Conservation (phyloP, 2,888 invertebrate species). For the Callimorpha dominula region DNA sequence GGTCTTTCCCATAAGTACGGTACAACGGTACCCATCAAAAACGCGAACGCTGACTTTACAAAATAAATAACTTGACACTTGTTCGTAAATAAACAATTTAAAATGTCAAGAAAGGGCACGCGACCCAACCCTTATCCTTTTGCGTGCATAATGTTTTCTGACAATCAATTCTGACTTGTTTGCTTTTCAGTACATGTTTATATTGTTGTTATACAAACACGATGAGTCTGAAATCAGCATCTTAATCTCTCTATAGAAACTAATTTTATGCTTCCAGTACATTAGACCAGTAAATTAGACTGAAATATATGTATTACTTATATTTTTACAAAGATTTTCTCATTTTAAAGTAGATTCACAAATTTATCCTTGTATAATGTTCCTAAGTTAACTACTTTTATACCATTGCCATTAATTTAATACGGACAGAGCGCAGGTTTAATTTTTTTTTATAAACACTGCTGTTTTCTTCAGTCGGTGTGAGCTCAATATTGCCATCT, state of each 20-base stretch:
- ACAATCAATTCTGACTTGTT: constrained; percentile 79
- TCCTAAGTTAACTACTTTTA: no score
- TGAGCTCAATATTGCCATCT: no score
- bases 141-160: constrained; percentile 81
- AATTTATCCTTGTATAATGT: no score
- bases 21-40: constrained; percentile 31
- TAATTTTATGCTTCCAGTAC: not conserved
- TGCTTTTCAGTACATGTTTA: constrained; percentile 59
- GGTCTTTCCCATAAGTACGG: constrained; percentile 8
- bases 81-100: constrained; percentile 86
- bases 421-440: no score
- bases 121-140: constrained; percentile 76
- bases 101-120: constrained; percentile 85
- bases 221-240: not conserved
- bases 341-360: no score
- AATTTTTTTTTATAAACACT: no score
- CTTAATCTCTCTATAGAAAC: not conserved
- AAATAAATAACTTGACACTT: constrained; percentile 85
- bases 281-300: no score
- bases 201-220: constrained; percentile 5
- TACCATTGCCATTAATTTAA: no score
- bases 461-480: no score
- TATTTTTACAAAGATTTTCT: no score
- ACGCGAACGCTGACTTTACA: constrained; percentile 56
- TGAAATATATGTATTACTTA: no score